A percentile compares a stretch with the other conserved stretches of the same genome.
These are phyloP conservation scores for Catocala nupta DNA, from an alignment of 2,888 invertebrate genomes.

Conservation along the genomic window DNA sequence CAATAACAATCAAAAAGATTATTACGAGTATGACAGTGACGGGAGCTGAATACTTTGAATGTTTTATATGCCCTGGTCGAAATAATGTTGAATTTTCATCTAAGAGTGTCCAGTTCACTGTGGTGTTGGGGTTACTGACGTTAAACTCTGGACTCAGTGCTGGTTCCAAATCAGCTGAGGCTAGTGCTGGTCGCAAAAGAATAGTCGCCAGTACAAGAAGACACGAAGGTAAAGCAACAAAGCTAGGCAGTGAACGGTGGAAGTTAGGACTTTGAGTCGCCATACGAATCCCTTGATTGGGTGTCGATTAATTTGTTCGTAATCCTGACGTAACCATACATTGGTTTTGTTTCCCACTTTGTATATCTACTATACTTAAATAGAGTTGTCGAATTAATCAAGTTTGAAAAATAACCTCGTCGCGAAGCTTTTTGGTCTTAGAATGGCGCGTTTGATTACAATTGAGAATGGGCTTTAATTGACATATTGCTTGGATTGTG, in stretches of 20 bases:
- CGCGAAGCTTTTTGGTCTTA: conserved; percentile 74
- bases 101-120: conserved; percentile 72
- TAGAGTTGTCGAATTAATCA: conserved; percentile 61
- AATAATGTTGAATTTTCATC: conserved; percentile 66
- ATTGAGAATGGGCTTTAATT: conserved; percentile 74
- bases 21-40: conserved; percentile 90
- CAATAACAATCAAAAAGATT: conserved; percentile 91
- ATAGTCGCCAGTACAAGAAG: conserved; percentile 81
- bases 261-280: conserved; percentile 82
- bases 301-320: conserved; percentile 73
- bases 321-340: conserved; percentile 80
- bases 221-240: conserved; percentile 86
- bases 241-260: conserved; percentile 84
- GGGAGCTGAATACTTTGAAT: conserved; percentile 78
- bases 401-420: conserved; percentile 80
- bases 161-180: conserved; percentile 70
- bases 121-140: conserved; percentile 67
- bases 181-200: conserved; percentile 67
- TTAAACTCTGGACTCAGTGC: conserved; percentile 62
- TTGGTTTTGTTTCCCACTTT: conserved; percentile 70
- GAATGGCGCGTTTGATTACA: conserved; percentile 74
- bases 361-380: conserved; percentile 46
- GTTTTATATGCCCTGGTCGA: conserved; percentile 70
- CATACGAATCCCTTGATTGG: conserved; percentile 84
- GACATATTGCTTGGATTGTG: conserved; percentile 79